Evolutionary conservation across 2,888 invertebrate genomes (phyloP).

Genomic region (Ctena decussata): DNA sequence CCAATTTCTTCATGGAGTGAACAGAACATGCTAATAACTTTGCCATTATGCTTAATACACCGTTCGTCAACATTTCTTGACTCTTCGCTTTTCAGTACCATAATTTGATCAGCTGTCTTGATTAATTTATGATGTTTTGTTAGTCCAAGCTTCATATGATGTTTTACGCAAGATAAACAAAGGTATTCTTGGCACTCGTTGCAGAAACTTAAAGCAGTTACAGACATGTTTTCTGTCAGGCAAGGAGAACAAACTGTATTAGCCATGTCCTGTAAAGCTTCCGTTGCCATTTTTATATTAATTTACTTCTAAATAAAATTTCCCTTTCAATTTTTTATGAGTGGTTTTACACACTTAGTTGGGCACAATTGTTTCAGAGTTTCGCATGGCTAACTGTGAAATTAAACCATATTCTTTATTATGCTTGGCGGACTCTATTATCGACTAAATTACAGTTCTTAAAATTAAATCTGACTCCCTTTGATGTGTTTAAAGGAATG

Average conservation of each 20-base stretch:
- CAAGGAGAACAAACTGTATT: not conserved
- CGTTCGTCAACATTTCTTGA: not conserved
- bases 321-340: no score
- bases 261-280: constrained; percentile 21
- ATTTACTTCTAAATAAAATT: no score
- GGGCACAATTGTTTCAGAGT: no score
- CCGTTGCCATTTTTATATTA: not conserved
- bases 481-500: no score
- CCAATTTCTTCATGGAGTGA: not conserved
- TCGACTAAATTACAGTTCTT: no score
- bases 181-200: not conserved
- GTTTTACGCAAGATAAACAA: not conserved
- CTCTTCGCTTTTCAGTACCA: not conserved
- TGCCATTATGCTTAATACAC: not conserved
- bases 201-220: not conserved
- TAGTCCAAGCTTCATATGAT: not conserved
- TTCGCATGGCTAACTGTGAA: no score
- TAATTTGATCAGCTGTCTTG: not conserved
- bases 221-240: not conserved
- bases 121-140: not conserved
- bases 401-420: no score
- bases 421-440: no score
- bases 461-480: no score
- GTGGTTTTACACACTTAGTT: no score
- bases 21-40: not conserved